These are phyloP conservation scores for Scalopus aquaticus DNA, from an alignment of 2,113 vertebrate genomes.

Conservation along the genomic window DNA sequence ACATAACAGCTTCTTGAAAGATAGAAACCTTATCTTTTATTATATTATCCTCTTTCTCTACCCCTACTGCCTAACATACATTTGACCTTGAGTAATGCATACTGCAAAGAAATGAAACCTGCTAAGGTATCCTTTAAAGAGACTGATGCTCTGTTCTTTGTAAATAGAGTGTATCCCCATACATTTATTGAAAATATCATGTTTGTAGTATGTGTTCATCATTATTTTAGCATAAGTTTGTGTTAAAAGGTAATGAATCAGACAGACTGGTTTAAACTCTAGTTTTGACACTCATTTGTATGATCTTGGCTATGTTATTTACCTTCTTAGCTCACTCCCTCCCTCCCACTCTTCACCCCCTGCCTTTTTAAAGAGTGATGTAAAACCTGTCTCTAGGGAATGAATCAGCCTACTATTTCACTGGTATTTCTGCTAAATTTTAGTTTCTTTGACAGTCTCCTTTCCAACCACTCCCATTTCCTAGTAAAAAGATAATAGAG, in stretches of 20 bases:
- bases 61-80: not conserved
- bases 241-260: not conserved
- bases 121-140: not conserved
- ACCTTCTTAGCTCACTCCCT: not conserved
- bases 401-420: not conserved
- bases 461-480: not conserved
- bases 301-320: not conserved
- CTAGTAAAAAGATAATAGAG: not conserved
- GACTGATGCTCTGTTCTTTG: not conserved
- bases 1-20: slow-evolving; percentile 5
- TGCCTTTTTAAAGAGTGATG: not conserved
- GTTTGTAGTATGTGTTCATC: not conserved
- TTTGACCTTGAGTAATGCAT: not conserved
- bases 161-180: not conserved
- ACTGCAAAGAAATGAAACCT: not conserved
- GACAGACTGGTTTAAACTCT: not conserved
- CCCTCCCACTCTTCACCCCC: not conserved
- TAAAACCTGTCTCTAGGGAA: not conserved
- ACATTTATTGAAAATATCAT: slow-evolving; percentile 34
- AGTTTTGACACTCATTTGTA: not conserved
- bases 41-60: not conserved
- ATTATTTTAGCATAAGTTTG: slow-evolving; percentile 1
- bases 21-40: not conserved
- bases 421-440: not conserved
- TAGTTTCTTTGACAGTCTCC: not conserved